phyloP scores from a whole-genome alignment of 2,797 vertebrate genomes.

The Danionella dracula region DNA sequence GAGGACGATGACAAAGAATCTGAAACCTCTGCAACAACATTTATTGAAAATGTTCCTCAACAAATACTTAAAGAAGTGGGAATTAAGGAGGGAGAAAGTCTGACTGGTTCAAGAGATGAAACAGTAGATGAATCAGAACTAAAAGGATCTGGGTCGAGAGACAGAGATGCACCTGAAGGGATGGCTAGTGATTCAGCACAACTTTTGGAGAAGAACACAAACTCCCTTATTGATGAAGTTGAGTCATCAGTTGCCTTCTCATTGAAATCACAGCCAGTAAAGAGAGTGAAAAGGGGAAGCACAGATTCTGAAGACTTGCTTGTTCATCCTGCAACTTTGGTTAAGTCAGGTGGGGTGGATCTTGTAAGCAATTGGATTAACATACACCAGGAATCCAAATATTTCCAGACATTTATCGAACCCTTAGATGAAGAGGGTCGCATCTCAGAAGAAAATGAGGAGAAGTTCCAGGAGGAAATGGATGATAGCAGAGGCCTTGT shows the following conservation, averaged over 20 bases:
- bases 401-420: conserved; percentile 68
- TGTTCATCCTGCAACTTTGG: conserved; percentile 38
- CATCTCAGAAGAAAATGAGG: neutral
- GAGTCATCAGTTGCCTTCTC: conserved; percentile 34
- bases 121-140: neutral
- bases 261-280: conserved; percentile 25
- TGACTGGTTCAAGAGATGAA: neutral
- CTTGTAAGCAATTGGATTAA: conserved; percentile 69
- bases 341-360: conserved; percentile 52
- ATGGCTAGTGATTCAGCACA: neutral
- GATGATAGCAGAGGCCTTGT: neutral
- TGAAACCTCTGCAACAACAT: conserved; percentile 41
- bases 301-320: conserved; percentile 28
- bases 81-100: neutral
- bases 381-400: conserved; percentile 62
- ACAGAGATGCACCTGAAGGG: neutral
- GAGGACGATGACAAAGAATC: neutral
- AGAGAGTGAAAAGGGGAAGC: conserved; percentile 10
- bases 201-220: neutral
- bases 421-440: conserved; percentile 60
- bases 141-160: neutral
- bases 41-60: conserved; percentile 47
- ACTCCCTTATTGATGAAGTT: conserved; percentile 43
- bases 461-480: neutral
- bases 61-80: neutral